phyloP scores from a whole-genome alignment of 2,888 invertebrate genomes.

The Nomada ferruginata region DNA sequence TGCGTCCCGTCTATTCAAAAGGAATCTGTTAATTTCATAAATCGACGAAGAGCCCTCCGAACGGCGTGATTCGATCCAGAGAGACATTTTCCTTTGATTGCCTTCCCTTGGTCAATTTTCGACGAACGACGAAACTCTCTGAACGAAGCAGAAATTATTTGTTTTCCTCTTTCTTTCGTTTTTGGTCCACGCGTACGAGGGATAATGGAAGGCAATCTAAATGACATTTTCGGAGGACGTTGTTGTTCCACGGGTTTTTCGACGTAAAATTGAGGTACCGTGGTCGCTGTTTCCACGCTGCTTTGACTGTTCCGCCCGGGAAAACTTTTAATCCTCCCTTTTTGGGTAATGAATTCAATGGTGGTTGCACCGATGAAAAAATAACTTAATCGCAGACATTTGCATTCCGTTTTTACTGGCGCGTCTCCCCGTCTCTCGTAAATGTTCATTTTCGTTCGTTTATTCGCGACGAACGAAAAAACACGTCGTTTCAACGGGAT shows the following conservation, averaged over 20 bases:
- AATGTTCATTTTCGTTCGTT: background rate
- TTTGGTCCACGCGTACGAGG: background rate
- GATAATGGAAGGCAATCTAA: background rate
- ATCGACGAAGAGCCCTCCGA: background rate
- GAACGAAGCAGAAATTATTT: slow-evolving; percentile 5
- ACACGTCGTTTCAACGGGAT: background rate
- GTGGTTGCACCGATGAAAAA: background rate
- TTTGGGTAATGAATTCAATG: slow-evolving; percentile 9
- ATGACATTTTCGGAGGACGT: slow-evolving; percentile 5
- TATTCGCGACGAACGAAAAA: too few relatives aligned
- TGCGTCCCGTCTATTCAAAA: slow-evolving; percentile 26
- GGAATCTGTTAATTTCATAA: slow-evolving; percentile 51
- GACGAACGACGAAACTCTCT: background rate
- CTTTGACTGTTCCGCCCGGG: slow-evolving; percentile 27
- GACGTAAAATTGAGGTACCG: slow-evolving; percentile 1
- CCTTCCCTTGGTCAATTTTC: background rate
- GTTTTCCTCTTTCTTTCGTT: background rate
- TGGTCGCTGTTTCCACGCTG: background rate
- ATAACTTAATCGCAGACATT: slow-evolving; percentile 19
- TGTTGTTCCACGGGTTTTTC: background rate
- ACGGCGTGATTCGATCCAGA: background rate
- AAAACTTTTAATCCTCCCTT: slow-evolving; percentile 36
- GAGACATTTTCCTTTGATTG: background rate
- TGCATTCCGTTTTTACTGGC: background rate
- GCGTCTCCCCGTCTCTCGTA: background rate